Conservation (phyloP, 2,888 invertebrate genomes). For the Eupithecia exiguata region DNA sequence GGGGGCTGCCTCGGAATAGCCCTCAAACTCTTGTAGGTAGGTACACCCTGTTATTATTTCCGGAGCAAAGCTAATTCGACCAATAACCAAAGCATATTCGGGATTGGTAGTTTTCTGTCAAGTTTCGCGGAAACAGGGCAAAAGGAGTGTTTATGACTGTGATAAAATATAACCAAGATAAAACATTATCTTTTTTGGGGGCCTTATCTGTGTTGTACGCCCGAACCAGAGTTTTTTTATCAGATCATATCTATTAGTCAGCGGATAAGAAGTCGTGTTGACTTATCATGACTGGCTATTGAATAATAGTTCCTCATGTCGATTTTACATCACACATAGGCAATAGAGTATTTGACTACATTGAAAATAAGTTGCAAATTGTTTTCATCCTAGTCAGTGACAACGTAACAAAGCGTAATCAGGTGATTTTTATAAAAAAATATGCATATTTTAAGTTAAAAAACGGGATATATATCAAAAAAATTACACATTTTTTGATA, state of each 20-base stretch:
- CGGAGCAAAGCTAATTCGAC: background rate
- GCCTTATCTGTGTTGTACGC: background rate
- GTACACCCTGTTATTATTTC: background rate
- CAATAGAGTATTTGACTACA: no score
- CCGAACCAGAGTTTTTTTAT: background rate
- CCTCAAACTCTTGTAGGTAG: background rate
- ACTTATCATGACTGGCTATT: background rate
- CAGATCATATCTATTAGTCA: background rate
- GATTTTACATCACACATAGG: background rate
- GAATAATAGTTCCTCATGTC: background rate
- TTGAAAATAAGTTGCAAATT: no score
- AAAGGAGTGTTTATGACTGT: background rate
- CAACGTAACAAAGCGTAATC: no score
- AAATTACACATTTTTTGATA: no score
- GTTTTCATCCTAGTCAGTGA: no score
- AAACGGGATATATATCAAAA: no score
- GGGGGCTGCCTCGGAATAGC: no score
- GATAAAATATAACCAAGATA: background rate
- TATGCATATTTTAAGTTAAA: no score
- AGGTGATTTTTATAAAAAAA: no score
- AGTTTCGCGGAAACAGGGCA: background rate
- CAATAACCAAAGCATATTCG: background rate
- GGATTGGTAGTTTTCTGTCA: background rate
- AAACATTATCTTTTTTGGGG: constrained; percentile 2
- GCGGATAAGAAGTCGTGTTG: background rate